Percentiles rank a stretch among this genome's conserved stretches.
phyloP scores from a whole-genome alignment of 2,797 vertebrate genomes.

The Chaenodraco wilsoni region DNA sequence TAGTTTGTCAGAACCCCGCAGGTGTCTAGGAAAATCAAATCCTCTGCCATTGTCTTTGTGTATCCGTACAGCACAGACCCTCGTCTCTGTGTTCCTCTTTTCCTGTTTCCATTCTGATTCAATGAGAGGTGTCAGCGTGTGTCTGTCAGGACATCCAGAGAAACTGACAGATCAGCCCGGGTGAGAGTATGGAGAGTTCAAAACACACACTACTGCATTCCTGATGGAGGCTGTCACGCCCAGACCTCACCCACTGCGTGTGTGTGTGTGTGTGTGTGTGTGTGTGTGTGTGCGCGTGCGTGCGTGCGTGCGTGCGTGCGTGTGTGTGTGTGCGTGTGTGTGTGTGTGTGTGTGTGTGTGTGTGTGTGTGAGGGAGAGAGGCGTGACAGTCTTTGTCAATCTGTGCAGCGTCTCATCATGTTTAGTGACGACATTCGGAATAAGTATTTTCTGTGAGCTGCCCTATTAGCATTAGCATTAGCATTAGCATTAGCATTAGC shows the following conservation, averaged over 20 bases:
- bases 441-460: too few relatives aligned
- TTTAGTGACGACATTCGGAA: background rate
- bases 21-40: background rate
- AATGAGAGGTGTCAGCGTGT: background rate
- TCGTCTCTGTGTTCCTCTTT: background rate
- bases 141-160: background rate
- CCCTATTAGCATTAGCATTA: background rate
- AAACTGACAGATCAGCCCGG: constrained; percentile 25
- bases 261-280: constrained; percentile 17
- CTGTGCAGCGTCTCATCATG: background rate
- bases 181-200: constrained; percentile 21
- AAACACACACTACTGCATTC: constrained; percentile 76
- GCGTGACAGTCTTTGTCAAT: background rate
- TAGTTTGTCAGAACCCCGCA: constrained; percentile 15
- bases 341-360: constrained; percentile 21
- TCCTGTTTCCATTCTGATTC: background rate
- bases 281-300: background rate
- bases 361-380: constrained; percentile 1
- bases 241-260: constrained; percentile 52
- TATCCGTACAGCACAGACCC: background rate
- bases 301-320: constrained; percentile 4
- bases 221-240: constrained; percentile 60
- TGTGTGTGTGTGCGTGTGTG: constrained; percentile 1
- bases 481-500: too few relatives aligned
- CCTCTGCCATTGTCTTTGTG: background rate